Evolutionary conservation across 2,113 vertebrate species (phyloP).

Genomic region (Tenrec ecaudatus): DNA sequence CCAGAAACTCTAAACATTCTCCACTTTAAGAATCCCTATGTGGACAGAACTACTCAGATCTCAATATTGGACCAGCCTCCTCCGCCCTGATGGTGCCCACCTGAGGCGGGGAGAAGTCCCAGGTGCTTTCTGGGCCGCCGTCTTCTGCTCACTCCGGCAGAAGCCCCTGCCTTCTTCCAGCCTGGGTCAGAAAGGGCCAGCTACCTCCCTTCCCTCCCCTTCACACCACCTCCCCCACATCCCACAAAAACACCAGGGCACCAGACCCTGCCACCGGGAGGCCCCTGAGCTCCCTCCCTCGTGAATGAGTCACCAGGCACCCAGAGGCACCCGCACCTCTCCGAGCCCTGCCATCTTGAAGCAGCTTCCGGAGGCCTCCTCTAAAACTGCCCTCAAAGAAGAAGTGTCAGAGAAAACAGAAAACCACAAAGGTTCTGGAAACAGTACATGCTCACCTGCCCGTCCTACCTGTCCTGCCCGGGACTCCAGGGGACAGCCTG

Average conservation of each 20-base stretch:
- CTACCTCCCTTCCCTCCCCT: background rate
- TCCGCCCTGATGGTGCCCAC: background rate
- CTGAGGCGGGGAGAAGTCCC: background rate
- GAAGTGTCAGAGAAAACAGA: constrained; percentile 47
- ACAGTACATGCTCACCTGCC: background rate
- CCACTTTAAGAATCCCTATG: background rate
- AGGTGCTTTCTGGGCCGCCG: background rate
- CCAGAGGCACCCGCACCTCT: background rate
- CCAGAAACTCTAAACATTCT: background rate
- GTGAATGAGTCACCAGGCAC: background rate
- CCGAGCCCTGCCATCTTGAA: background rate
- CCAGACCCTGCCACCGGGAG: background rate
- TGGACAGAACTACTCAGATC: background rate
- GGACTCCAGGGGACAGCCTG: too few relatives aligned
- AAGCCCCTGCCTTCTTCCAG: background rate
- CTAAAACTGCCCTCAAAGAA: background rate
- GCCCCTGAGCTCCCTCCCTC: background rate
- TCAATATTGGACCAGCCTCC: background rate
- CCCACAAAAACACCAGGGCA: too few relatives aligned
- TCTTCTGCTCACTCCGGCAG: background rate
- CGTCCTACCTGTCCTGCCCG: too few relatives aligned
- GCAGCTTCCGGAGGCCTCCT: background rate
- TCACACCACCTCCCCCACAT: too few relatives aligned
- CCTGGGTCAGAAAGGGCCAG: too few relatives aligned
- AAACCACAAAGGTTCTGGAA: background rate